Conservation (phyloP, 2,113 vertebrate genomes). For the Ceyx melanurus region DNA sequence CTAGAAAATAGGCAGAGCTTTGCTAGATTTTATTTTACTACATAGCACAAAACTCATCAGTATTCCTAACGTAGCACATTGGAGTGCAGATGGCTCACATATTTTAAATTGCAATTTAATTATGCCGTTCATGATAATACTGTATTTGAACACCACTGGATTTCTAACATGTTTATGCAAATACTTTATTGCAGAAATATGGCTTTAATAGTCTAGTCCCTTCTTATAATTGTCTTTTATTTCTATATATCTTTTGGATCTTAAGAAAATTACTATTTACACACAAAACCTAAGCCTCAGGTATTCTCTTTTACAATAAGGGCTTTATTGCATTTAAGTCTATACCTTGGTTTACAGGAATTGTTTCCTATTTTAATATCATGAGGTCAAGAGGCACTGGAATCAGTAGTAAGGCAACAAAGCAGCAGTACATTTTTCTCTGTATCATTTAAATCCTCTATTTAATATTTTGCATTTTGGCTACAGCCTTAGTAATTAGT, state of each 20-base stretch:
- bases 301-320: background rate
- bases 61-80: slow-evolving; percentile 13
- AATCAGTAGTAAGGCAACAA: background rate
- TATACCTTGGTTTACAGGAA: background rate
- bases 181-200: background rate
- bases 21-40: background rate
- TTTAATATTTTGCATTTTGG: background rate
- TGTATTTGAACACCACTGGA: slow-evolving; percentile 15
- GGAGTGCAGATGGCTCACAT: background rate
- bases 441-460: background rate
- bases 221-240: background rate
- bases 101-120: slow-evolving; percentile 27
- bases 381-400: background rate
- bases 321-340: background rate
- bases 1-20: background rate
- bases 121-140: background rate
- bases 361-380: background rate
- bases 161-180: slow-evolving; percentile 10
- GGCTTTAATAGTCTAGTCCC: background rate
- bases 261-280: background rate
- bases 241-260: background rate
- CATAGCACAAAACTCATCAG: background rate
- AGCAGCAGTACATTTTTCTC: background rate
- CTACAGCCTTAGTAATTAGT: background rate
- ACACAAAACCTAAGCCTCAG: background rate